These are phyloP conservation scores for Staurois parvus DNA, from an alignment of 2,797 vertebrate species.

Conservation along the genomic window DNA sequence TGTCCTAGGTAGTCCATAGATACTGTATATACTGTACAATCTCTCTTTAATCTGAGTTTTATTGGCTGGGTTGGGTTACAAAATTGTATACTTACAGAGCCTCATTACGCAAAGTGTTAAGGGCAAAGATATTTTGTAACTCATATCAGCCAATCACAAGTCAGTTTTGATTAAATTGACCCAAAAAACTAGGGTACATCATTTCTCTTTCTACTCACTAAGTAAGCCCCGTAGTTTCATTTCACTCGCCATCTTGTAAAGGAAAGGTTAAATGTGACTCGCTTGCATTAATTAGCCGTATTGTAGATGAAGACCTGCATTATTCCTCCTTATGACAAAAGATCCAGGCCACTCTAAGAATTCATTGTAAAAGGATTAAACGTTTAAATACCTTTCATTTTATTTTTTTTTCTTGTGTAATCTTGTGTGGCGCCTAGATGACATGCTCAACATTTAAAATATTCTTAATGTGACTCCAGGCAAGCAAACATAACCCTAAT, in stretches of 20 bases:
- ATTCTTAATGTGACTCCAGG: constrained; percentile 87
- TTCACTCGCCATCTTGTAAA: background rate
- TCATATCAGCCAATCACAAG: no score
- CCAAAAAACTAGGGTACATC: no score
- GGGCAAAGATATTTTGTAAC: no score
- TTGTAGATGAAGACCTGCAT: constrained; percentile 77
- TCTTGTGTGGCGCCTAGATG: constrained; percentile 90
- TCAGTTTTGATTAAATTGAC: no score
- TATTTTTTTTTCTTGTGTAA: constrained; percentile 85
- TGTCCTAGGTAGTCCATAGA: no score
- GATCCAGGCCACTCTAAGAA: constrained; percentile 86
- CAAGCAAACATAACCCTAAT: constrained; percentile 81
- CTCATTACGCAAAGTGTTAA: no score
- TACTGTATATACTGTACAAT: no score
- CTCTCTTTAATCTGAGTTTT: no score
- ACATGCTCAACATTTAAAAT: constrained; percentile 88
- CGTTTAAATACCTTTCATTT: constrained; percentile 89
- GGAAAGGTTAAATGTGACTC: constrained; percentile 41
- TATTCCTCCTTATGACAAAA: constrained; percentile 79
- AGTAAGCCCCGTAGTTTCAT: no score
- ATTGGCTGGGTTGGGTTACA: no score
- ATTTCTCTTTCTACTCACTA: no score
- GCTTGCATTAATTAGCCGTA: constrained; percentile 76
- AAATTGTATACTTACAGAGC: no score
- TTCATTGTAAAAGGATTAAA: constrained; percentile 94